Evolutionary conservation across 2,113 vertebrate species (phyloP).

Genomic region (human): DNA sequence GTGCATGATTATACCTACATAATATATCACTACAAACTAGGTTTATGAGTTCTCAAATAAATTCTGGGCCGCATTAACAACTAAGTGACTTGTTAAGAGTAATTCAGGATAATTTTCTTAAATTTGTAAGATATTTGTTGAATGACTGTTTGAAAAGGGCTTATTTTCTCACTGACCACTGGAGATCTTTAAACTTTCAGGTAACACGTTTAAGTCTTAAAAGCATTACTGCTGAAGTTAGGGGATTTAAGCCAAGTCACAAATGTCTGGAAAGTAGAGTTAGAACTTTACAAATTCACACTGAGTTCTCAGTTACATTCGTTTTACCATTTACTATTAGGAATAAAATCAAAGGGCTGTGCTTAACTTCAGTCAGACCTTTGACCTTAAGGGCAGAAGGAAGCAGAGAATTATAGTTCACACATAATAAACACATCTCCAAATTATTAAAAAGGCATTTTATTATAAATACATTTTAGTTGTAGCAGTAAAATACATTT

Average conservation of each 20-base stretch:
- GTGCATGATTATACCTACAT: neutral
- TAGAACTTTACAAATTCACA: neutral
- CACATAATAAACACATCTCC: conserved; percentile 65
- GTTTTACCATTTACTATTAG: neutral
- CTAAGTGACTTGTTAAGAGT: neutral
- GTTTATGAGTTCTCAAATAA: neutral
- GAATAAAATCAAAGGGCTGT: neutral
- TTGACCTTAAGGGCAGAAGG: neutral
- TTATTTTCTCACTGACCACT: neutral
- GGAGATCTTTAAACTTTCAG: neutral
- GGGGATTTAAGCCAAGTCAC: neutral
- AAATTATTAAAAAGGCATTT: conserved; percentile 82
- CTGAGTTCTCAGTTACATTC: neutral
- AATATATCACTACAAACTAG: neutral
- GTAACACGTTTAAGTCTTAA: neutral
- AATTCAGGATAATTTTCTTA: neutral
- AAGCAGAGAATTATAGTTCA: neutral
- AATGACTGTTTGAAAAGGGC: neutral
- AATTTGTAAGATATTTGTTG: neutral
- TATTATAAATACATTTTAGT: conserved; percentile 85
- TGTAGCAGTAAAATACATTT: conserved; percentile 83
- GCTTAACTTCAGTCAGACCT: neutral
- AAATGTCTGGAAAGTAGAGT: neutral
- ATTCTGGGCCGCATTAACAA: neutral
- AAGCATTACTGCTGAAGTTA: neutral